A percentile compares a stretch with the other conserved stretches of the same genome.
Conservation (phyloP, 2,113 vertebrate species). For the Anhinga anhinga region DNA sequence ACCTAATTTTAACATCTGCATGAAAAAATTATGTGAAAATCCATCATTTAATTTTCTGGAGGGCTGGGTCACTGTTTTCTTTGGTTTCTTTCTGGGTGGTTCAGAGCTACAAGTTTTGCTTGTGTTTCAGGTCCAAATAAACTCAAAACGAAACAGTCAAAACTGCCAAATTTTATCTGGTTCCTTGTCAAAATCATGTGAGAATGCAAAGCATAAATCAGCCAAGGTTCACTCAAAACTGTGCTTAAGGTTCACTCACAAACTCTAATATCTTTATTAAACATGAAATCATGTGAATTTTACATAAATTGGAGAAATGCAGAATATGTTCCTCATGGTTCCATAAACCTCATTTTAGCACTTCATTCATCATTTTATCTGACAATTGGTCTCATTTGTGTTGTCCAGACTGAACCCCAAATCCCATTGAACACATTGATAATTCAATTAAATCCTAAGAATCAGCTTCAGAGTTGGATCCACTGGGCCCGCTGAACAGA, state of each 20-base stretch:
- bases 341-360: neutral
- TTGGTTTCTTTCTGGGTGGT: neutral
- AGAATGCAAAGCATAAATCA: conserved; percentile 40
- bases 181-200: conserved; percentile 36
- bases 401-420: neutral
- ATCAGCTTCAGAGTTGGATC: neutral
- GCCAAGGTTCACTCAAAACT: conserved; percentile 21
- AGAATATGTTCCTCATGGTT: neutral
- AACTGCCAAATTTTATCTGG: conserved; percentile 38
- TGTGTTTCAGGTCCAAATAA: conserved; percentile 30
- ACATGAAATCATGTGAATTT: neutral
- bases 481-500: neutral
- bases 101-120: neutral
- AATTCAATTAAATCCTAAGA: conserved; percentile 13
- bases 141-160: conserved; percentile 2
- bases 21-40: neutral
- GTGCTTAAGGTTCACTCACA: neutral
- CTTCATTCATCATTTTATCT: neutral
- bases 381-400: neutral
- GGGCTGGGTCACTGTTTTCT: neutral
- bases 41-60: neutral
- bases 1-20: neutral
- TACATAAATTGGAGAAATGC: neutral
- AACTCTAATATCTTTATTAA: conserved; percentile 3
- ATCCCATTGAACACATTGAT: neutral